These are phyloP conservation scores for Paradoxurus hermaphroditus DNA, from an alignment of 2,113 vertebrate genomes.

Conservation along the genomic window DNA sequence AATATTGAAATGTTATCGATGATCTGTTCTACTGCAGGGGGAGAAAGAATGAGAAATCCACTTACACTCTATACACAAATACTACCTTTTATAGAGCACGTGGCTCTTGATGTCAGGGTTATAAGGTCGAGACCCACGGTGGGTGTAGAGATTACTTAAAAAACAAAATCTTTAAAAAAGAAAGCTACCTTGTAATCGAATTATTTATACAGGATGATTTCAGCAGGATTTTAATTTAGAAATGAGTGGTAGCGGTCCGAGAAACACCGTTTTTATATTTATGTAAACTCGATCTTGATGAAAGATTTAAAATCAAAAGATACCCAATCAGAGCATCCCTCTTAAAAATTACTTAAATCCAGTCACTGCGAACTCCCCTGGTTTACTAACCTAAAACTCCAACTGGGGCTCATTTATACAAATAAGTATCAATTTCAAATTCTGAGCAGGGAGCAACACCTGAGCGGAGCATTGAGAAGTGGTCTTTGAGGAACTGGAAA, in stretches of 20 bases:
- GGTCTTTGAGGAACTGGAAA: neutral
- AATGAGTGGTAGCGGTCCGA: neutral
- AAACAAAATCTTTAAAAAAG: neutral
- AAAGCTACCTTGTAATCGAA: neutral
- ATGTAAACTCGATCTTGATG: neutral
- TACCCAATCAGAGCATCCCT: neutral
- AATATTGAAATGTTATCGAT: conserved; percentile 84
- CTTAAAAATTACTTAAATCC: neutral
- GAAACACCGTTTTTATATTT: neutral
- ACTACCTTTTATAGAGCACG: neutral
- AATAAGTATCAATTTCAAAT: neutral
- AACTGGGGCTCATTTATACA: neutral
- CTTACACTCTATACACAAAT: neutral
- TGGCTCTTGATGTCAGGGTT: neutral
- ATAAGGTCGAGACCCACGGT: too few species aligned
- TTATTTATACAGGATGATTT: neutral
- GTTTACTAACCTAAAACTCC: neutral
- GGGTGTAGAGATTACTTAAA: neutral
- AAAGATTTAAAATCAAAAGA: neutral
- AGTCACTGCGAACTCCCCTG: neutral
- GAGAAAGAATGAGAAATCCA: conserved; percentile 47
- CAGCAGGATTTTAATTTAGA: neutral
- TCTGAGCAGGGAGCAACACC: neutral
- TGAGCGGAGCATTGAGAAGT: neutral
- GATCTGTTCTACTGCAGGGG: conserved; percentile 77